phyloP scores from a whole-genome alignment of 2,888 invertebrate species.

The Ennomos quercinarius region DNA sequence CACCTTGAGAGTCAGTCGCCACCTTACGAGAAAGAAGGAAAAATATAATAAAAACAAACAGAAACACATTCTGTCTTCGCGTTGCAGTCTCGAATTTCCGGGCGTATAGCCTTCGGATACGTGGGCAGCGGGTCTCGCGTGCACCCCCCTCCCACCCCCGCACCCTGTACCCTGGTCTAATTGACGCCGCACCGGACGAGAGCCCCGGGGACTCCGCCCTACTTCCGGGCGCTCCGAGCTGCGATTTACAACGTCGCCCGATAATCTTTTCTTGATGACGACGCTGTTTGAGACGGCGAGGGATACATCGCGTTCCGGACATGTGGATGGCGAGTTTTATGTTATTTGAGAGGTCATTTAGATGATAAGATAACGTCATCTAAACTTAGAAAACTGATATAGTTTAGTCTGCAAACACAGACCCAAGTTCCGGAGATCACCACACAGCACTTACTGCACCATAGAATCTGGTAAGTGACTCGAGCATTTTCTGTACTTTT shows the following conservation, averaged over 20 bases:
- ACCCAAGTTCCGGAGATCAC: too few relatives aligned
- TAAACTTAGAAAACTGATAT: too few relatives aligned
- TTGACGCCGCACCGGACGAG: constrained; percentile 79
- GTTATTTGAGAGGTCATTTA: too few relatives aligned
- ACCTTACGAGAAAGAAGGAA: too few relatives aligned
- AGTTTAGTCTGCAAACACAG: too few relatives aligned
- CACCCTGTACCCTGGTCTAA: constrained; percentile 70
- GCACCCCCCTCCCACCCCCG: constrained; percentile 48
- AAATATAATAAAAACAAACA: neutral
- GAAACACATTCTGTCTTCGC: constrained; percentile 48
- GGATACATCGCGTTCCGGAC: neutral
- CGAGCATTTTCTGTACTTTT: too few relatives aligned
- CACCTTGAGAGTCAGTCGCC: too few relatives aligned
- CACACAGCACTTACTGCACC: too few relatives aligned
- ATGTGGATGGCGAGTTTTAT: too few relatives aligned
- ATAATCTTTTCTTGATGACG: constrained; percentile 83
- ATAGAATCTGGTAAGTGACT: too few relatives aligned
- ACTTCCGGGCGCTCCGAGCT: constrained; percentile 68
- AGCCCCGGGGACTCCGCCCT: constrained; percentile 74
- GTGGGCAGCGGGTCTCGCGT: constrained; percentile 56
- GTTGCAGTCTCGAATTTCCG: constrained; percentile 77
- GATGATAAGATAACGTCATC: too few relatives aligned
- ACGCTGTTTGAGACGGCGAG: constrained; percentile 12
- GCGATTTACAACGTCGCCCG: constrained; percentile 78
- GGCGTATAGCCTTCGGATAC: constrained; percentile 67